Percentiles rank a stretch among this genome's conserved stretches.
These are phyloP conservation scores for Streblospio benedicti DNA, from an alignment of 1,140 invertebrate genomes.

Conservation along the genomic window DNA sequence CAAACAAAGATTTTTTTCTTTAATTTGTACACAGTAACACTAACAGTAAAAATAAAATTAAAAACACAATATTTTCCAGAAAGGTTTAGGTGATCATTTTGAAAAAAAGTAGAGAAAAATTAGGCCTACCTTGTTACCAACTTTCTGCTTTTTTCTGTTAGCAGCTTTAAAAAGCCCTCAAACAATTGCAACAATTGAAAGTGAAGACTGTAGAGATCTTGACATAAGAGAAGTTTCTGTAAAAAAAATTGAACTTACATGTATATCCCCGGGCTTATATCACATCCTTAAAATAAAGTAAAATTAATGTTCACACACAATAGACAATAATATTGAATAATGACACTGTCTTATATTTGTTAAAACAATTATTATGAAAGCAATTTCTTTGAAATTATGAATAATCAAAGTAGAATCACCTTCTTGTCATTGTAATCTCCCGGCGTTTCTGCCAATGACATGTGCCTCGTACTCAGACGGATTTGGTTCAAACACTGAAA, in stretches of 20 bases:
- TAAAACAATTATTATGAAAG: not conserved
- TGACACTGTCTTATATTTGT: too few relatives aligned
- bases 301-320: not conserved
- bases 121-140: conserved; percentile 26
- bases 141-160: conserved; percentile 50
- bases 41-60: not conserved
- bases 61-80: too few relatives aligned
- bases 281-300: not conserved
- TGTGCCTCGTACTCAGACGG: too few relatives aligned
- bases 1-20: not conserved
- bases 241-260: conserved; percentile 15
- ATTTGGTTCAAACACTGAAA: too few relatives aligned
- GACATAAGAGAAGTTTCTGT: conserved; percentile 61
- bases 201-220: conserved; percentile 80
- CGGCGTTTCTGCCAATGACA: not conserved
- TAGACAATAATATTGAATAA: not conserved
- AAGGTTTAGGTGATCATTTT: too few relatives aligned
- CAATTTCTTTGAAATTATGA: not conserved
- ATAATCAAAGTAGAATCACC: not conserved
- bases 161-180: conserved; percentile 85
- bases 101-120: not conserved
- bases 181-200: conserved; percentile 84
- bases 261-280: too few relatives aligned
- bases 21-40: not conserved
- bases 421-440: not conserved